Base-by-base conservation (phyloP, 2,888 invertebrate species). In the Drosophila sordidula region DNA sequence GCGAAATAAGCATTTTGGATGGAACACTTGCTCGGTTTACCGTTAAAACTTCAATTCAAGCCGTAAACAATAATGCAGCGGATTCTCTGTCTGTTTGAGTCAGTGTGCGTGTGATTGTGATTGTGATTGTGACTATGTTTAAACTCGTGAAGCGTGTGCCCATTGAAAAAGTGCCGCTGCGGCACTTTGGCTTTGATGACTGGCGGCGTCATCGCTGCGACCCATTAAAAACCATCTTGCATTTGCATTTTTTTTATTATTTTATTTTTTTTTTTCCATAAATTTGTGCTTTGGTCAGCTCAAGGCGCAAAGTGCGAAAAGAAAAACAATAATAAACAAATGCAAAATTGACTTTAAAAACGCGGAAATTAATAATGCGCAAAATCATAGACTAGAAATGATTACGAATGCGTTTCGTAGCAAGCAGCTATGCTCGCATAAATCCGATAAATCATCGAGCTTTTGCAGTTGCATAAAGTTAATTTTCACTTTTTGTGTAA, bases 161-260 rank as follows among this genome's bases (percentile, higher is more conserved):
- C 57, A 55, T 66, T 75, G 55, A 34, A 57, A 70, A 78, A 66
- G 54, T 76, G 79, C 70, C 78, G 70, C 38, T 46, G 62, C 59
- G 76, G 78, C 76, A 66, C 32, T 74, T 65, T 59, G 46, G 16
- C 70, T 73, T 73, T 78, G 78, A 75, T 73, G 55, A 54, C 55
- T 49, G 14, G 9, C 58, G 41, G n/a, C 51, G 41, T 52, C 70
- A 52, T 32, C 61, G 42, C 12, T 44, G 39, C 57, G 71, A 55
- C 74, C 77, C 58, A 66, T 66, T 76, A 62, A 76, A 76, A 67
- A 58, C 12, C 58, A 45, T 58, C 51, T 52, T 71, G 66, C 72
- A 75, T 76, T 76, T 75, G 77, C 74, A 76, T 75, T 75, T 75
- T 58, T 34, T 36, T 32, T 56, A 18, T 18, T 18, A 1, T 42